phyloP scores from a whole-genome alignment of 2,888 invertebrate genomes.

The Campoplex capitator region DNA sequence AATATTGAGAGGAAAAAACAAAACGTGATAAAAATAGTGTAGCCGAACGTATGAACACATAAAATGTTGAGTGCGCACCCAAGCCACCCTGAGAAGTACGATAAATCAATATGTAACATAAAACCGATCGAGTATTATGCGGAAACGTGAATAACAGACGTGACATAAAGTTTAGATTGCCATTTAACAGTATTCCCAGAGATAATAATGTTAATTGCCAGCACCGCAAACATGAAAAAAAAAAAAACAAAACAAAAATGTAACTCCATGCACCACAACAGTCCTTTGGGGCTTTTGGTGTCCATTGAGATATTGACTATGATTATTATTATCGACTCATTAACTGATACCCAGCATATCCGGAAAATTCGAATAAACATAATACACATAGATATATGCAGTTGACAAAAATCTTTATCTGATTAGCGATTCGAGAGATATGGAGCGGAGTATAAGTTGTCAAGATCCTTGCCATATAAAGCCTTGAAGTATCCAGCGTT shows the following conservation, averaged over 20 bases:
- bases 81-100: conserved; percentile 71
- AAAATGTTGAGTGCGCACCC: conserved; percentile 35
- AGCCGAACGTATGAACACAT: conserved; percentile 21
- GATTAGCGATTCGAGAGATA: conserved; percentile 37
- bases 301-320: background rate
- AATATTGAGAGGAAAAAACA: conserved; percentile 68
- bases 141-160: conserved; percentile 42
- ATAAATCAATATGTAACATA: conserved; percentile 73
- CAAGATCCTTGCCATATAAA: conserved; percentile 50
- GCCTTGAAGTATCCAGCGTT: conserved; percentile 44
- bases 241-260: too few relatives aligned
- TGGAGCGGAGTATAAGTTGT: conserved; percentile 38
- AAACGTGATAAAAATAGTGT: conserved; percentile 60
- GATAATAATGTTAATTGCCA: conserved; percentile 77
- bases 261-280: background rate
- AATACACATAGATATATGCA: background rate
- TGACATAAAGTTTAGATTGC: conserved; percentile 26
- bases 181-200: conserved; percentile 16
- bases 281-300: background rate
- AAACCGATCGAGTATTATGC: conserved; percentile 19
- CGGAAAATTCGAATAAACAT: background rate
- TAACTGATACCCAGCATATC: background rate
- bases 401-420: background rate
- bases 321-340: background rate
- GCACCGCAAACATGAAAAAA: background rate